Evolutionary conservation across 2,113 vertebrate genomes (phyloP).

Genomic region (Hydropotes inermis): DNA sequence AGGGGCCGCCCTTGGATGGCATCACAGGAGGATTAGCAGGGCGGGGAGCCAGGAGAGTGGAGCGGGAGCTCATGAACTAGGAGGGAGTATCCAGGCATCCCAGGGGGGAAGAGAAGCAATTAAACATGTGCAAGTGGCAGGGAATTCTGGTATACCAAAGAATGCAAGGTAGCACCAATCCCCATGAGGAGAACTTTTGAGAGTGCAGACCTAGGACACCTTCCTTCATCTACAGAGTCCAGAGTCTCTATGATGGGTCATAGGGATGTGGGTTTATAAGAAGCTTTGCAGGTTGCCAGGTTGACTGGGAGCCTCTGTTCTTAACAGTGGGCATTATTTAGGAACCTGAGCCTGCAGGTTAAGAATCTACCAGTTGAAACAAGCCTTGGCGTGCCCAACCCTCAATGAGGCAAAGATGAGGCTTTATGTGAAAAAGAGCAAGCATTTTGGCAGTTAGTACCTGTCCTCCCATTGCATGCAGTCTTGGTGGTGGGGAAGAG

Average conservation of each 20-base stretch:
- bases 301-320: neutral
- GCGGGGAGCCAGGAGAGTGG: neutral
- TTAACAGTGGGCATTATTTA: neutral
- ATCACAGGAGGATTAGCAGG: too few species aligned
- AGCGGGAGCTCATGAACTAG: neutral
- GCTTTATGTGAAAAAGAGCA: fast-evolving
- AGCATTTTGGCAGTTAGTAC: fast-evolving
- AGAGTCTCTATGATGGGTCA: fast-evolving
- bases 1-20: fast-evolving
- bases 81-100: too few species aligned
- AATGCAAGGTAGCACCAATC: fast-evolving
- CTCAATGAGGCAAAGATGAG: neutral
- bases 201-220: neutral
- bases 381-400: neutral
- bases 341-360: too few species aligned
- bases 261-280: neutral
- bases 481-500: too few species aligned
- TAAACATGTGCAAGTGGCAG: fast-evolving
- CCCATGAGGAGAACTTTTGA: neutral
- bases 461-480: neutral
- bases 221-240: neutral
- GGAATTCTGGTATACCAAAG: neutral
- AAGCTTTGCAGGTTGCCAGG: neutral
- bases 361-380: neutral
- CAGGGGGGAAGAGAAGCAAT: fast-evolving